phyloP scores from a whole-genome alignment of 2,113 vertebrate genomes.

The Porphyrio hochstetteri region DNA sequence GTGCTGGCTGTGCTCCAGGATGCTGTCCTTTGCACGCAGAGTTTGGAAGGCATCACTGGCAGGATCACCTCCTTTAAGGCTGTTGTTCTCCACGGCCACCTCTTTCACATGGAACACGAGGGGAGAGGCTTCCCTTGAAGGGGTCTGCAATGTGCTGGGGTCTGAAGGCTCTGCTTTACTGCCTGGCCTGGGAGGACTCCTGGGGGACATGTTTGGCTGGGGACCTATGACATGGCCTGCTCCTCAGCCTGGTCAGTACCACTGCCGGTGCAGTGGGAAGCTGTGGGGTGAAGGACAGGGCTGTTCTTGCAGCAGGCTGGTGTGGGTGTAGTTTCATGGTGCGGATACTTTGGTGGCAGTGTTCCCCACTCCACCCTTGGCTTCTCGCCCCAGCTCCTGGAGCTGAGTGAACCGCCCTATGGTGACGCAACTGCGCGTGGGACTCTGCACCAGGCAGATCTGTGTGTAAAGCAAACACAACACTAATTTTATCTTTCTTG shows the following conservation, averaged over 20 bases:
- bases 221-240: background rate
- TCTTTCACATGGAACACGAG: background rate
- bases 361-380: background rate
- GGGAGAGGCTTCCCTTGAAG: background rate
- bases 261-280: background rate
- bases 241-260: background rate
- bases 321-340: background rate
- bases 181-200: background rate
- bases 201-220: fast-evolving
- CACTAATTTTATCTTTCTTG: background rate
- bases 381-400: background rate
- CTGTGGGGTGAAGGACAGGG: background rate
- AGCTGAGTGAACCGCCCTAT: background rate
- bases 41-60: background rate
- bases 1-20: background rate
- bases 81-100: background rate
- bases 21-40: fast-evolving
- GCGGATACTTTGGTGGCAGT: background rate
- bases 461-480: background rate
- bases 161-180: background rate
- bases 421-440: background rate
- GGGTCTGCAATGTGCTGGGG: fast-evolving
- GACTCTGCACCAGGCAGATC: background rate
- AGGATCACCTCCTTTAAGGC: too few relatives aligned
- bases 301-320: background rate